A percentile compares a stretch with the other conserved stretches of the same genome.
phyloP scores from a whole-genome alignment of 2,888 invertebrate genomes.

The Caenorhabditis zanzibari region DNA sequence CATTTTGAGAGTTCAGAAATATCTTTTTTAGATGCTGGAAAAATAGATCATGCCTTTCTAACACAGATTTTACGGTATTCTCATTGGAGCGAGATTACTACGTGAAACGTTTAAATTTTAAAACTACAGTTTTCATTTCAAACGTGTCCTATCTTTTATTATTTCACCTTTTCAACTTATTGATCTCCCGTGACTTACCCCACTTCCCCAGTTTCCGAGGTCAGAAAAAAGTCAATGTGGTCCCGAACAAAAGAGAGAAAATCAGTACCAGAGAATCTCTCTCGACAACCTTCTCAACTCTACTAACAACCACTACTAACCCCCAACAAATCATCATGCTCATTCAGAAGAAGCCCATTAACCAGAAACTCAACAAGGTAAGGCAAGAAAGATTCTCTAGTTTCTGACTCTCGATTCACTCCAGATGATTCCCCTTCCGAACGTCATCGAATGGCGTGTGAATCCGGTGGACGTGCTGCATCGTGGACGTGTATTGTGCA shows the following conservation, averaged over 20 bases:
- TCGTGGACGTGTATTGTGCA: conserved; percentile 51
- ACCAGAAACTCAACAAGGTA: conserved; percentile 59
- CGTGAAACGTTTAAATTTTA: too few relatives aligned
- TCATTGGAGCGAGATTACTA: too few relatives aligned
- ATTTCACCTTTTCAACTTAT: too few relatives aligned
- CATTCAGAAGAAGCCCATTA: conserved; percentile 35
- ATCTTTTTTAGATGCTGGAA: too few relatives aligned
- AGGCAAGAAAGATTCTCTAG: too few relatives aligned
- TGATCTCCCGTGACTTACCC: background rate
- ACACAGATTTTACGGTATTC: too few relatives aligned
- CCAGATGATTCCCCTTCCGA: conserved; percentile 60
- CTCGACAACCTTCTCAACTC: conserved; percentile 6
- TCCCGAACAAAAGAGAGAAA: background rate
- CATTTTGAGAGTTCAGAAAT: too few relatives aligned
- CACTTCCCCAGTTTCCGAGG: background rate
- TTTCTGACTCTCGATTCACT: too few relatives aligned
- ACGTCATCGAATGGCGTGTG: conserved; percentile 45
- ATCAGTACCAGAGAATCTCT: conserved; percentile 43
- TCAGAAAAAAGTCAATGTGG: conserved; percentile 31
- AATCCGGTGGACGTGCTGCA: conserved; percentile 39
- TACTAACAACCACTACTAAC: conserved; percentile 56
- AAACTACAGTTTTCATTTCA: too few relatives aligned
- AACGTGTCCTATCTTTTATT: too few relatives aligned
- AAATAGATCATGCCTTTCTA: too few relatives aligned
- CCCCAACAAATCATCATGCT: conserved; percentile 11